phyloP scores from a whole-genome alignment of 2,797 vertebrate genomes.

The Myiotriccus ornatus region DNA sequence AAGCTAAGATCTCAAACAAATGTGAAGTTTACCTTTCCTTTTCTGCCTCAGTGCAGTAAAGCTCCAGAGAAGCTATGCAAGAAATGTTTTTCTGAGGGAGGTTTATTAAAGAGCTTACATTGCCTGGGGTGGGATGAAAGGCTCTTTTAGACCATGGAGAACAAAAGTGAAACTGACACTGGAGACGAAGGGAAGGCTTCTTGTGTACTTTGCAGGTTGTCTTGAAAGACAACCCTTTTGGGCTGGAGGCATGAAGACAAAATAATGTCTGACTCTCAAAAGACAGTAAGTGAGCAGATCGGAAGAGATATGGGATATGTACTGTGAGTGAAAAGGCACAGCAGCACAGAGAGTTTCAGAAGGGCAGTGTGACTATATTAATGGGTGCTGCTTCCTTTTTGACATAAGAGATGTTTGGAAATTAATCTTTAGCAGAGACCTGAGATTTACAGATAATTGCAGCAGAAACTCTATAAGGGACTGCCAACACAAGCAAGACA shows the following conservation, averaged over 20 bases:
- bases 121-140: not conserved
- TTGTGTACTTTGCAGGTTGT: not conserved
- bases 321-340: not conserved
- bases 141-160: not conserved
- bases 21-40: not conserved
- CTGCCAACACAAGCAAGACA: rapidly evolving
- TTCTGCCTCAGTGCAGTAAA: not conserved
- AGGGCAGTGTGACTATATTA: not conserved
- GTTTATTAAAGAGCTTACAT: not conserved
- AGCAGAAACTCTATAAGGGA: not conserved
- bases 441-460: not conserved
- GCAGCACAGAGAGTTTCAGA: not conserved
- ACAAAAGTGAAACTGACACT: not conserved
- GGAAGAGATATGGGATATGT: not conserved
- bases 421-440: not conserved
- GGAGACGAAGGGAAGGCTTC: not conserved
- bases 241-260: not conserved
- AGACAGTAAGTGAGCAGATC: not conserved
- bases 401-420: not conserved
- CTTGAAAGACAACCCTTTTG: not conserved
- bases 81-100: not conserved
- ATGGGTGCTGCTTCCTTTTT: not conserved
- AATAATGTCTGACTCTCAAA: not conserved
- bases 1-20: not conserved
- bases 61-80: not conserved